Base-by-base conservation (phyloP, 2,888 invertebrate species). In the Pammene aurita region DNA sequence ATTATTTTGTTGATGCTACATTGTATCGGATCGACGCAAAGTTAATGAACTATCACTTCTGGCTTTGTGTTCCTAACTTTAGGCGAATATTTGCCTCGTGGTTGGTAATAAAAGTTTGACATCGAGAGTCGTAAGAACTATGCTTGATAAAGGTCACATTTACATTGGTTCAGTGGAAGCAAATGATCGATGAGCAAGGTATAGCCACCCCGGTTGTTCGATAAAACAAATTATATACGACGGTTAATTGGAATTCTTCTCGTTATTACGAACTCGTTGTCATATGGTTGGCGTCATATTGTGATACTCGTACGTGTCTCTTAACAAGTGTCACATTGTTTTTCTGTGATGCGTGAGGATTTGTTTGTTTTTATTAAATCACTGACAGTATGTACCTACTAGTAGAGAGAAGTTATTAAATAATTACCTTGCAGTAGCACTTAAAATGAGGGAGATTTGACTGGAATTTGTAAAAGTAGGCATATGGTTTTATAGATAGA, bases 11-110 rank as follows among this genome's bases (percentile, higher is more conserved):
- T 48, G 69, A 69, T 63, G 46, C 54, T 69, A 69, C 67, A 46
- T 46, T 38, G 64, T 68, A 56, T 63, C 42, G 63, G 57, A 55
- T 69, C 60, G 69, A 64, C 64, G 38, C 68, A 9, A 44, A 63
- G 69, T 69, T 65, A 69, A 69, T 69, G 69, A 69, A 69, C 69
- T 69, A 69, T 69, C 69, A 60, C 69, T 69, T 58, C 62, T 41
- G 46, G n/a, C 54, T 34, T 34, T 34, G 54, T 54, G n/a, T 34
- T 54, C 54, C 34, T 54, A 54, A 6, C 18, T 50, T 54, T 7
- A n/a, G 11, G 16, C 7, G 54, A 54, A 34, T 0, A 34, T 26
- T 54, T 10, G 34, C 54, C 34, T 54, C 34, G 10, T 13, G 13
- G 7, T 34, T 34, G 26, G n/a, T 54, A 34, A 0, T 34, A 26